These are phyloP conservation scores for Xiphophorus maculatus DNA, from an alignment of 2,113 vertebrate genomes.

Conservation along the genomic window DNA sequence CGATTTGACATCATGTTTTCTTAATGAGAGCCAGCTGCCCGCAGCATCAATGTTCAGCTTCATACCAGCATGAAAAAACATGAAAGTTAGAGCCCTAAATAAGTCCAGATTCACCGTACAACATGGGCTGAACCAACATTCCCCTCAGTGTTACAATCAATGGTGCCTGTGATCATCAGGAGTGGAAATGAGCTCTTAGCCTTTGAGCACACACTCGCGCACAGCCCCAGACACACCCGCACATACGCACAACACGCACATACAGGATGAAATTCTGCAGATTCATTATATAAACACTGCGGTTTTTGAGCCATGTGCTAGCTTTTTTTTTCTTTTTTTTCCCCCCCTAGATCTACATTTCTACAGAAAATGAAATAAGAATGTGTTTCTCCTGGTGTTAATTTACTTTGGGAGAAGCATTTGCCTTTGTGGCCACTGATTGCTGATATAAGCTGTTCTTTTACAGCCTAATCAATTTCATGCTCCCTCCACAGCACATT, in stretches of 20 bases:
- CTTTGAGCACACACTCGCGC: slow-evolving; percentile 44
- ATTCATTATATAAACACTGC: slow-evolving; percentile 60
- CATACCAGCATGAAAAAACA: slow-evolving; percentile 66
- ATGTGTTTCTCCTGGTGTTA: slow-evolving; percentile 31
- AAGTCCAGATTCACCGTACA: slow-evolving; percentile 72
- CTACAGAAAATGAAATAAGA: slow-evolving; percentile 38
- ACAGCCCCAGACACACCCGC: slow-evolving; percentile 21
- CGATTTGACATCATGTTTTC: slow-evolving; percentile 75
- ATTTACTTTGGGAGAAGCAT: slow-evolving; percentile 35
- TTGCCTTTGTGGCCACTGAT: slow-evolving; percentile 26
- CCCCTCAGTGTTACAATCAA: slow-evolving; percentile 76
- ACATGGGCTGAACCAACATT: slow-evolving; percentile 67
- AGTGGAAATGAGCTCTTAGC: slow-evolving; percentile 75
- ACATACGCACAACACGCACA: slow-evolving; percentile 40
- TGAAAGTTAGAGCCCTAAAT: slow-evolving; percentile 77
- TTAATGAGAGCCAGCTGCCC: slow-evolving; percentile 76
- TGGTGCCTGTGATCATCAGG: slow-evolving; percentile 72
- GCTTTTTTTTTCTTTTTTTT: slow-evolving; percentile 34
- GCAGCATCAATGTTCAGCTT: slow-evolving; percentile 68
- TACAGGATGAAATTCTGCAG: slow-evolving; percentile 30
- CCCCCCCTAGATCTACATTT: slow-evolving; percentile 34
- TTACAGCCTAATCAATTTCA: slow-evolving; percentile 57
- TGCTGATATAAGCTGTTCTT: slow-evolving; percentile 44
- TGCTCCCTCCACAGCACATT: slow-evolving; percentile 36
- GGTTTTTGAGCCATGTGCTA: slow-evolving; percentile 43